Base-by-base conservation (phyloP, 2,888 invertebrate species). In the Euzetes globulus region DNA sequence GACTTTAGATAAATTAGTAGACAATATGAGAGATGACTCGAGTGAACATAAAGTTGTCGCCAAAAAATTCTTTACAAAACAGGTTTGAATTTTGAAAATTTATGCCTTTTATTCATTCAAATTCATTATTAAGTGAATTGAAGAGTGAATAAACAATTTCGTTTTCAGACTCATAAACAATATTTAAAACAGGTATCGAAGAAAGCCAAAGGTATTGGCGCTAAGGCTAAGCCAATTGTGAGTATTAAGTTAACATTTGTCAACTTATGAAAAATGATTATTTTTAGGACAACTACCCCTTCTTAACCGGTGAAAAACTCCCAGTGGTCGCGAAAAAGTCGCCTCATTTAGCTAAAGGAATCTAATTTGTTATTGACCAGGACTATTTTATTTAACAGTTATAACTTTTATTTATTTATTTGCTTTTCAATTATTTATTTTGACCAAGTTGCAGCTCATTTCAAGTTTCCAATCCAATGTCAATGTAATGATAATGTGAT, bases 271-370 rank as follows among this genome's bases (percentile, higher is more conserved):
- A 27, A 13, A 3, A 73, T 27, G 15, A 75, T 79, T 80, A 80
- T 72, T 85, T 87, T 78, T 85, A 90, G 90, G 86, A 86, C 78
- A 84, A 85, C 77, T 94, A 95, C 84, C 94, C 94, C 13, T 95
- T 88, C 81, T 85, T 94, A 80, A 86, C 86, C 79, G 94, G 94
- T 52, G 91, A 92, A 80, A 90, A 91, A 80, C 85, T 94, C 77
- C 93, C 94, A 13, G 90, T 94, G 77, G 94, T 94, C 52, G 94
- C 95, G 74, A 95, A 95, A 84, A 95, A 95, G 84, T 92, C 93
- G 80, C 89, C 89, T 22, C 75, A 74, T 41, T 25, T 47, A 17
- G 68, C 74, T 25, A 74, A 74, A 71, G 37, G 37, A 22, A 63
- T 63, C 33, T 63, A 63, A 63, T 33, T 33, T 19, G 2, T n/a